Conservation (phyloP, 2,888 invertebrate genomes). For the Clistopyga incitator region DNA sequence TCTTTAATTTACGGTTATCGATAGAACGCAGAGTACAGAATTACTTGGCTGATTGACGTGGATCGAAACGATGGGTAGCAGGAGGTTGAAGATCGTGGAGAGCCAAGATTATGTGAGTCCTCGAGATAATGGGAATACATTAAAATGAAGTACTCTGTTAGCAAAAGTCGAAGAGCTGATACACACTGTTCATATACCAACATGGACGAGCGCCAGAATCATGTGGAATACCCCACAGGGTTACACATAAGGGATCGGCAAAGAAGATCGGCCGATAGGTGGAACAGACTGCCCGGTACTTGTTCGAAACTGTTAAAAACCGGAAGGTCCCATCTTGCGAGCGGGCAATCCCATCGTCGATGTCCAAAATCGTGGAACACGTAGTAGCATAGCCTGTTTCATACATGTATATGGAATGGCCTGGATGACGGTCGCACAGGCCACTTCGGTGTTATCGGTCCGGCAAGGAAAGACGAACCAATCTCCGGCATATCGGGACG, state of each 20-base stretch:
- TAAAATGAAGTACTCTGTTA: conserved; percentile 42
- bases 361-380: conserved; percentile 54
- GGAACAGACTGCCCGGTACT: conserved; percentile 12
- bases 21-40: background rate
- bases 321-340: conserved; percentile 27
- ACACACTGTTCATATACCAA: background rate
- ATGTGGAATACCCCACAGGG: conserved; percentile 12
- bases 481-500: conserved; percentile 71
- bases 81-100: background rate
- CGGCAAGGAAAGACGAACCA: conserved; percentile 61
- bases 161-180: conserved; percentile 31
- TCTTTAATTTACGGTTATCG: background rate
- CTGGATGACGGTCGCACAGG: conserved; percentile 44
- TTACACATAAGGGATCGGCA: conserved; percentile 26
- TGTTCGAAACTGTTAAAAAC: conserved; percentile 45
- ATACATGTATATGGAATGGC: conserved; percentile 17
- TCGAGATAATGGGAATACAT: conserved; percentile 46
- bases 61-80: background rate
- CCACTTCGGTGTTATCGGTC: conserved; percentile 29
- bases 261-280: conserved; percentile 41
- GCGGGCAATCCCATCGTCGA: conserved; percentile 45
- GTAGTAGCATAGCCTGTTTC: conserved; percentile 26
- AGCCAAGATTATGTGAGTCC: conserved; percentile 12
- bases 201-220: background rate
- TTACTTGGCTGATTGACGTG: background rate